Evolutionary conservation across 2,888 invertebrate genomes (phyloP).

Genomic region (Eumerus sabulonum): DNA sequence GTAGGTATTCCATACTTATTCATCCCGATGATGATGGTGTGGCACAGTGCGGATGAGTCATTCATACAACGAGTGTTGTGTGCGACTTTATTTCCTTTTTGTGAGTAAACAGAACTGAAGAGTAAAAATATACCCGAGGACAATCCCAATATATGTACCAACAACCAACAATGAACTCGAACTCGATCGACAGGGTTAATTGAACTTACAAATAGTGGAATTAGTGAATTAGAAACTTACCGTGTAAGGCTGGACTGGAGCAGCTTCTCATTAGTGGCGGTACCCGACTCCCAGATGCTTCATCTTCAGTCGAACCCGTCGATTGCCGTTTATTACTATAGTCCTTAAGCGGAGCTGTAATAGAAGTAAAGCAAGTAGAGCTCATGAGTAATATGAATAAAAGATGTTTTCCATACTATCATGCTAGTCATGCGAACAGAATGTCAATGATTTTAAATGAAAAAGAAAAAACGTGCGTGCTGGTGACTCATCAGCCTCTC

Average conservation of each 20-base stretch:
- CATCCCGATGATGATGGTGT: slow-evolving; percentile 19
- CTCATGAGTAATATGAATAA: slow-evolving; percentile 61
- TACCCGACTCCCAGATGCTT: slow-evolving; percentile 80
- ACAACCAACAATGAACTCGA: slow-evolving; percentile 33
- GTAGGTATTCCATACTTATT: neutral
- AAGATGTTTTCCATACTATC: slow-evolving; percentile 38
- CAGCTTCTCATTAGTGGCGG: slow-evolving; percentile 80
- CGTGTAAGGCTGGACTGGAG: slow-evolving; percentile 80
- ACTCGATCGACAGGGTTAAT: slow-evolving; percentile 48
- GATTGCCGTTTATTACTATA: slow-evolving; percentile 82
- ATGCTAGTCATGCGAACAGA: slow-evolving; percentile 53
- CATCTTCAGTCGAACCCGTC: slow-evolving; percentile 78
- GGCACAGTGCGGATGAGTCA: slow-evolving; percentile 60
- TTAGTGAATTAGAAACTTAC: slow-evolving; percentile 72
- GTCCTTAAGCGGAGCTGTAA: slow-evolving; percentile 84
- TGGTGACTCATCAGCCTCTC: too few species aligned
- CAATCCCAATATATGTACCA: neutral
- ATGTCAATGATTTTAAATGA: slow-evolving; percentile 60
- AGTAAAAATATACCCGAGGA: slow-evolving; percentile 56
- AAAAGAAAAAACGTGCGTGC: too few species aligned
- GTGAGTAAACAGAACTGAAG: slow-evolving; percentile 68
- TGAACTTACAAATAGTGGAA: slow-evolving; percentile 60
- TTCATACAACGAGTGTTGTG: slow-evolving; percentile 64
- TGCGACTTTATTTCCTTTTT: slow-evolving; percentile 61
- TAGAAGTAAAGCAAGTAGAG: neutral